Conservation (phyloP, 2,797 vertebrate species). For the Tapera naevia region DNA sequence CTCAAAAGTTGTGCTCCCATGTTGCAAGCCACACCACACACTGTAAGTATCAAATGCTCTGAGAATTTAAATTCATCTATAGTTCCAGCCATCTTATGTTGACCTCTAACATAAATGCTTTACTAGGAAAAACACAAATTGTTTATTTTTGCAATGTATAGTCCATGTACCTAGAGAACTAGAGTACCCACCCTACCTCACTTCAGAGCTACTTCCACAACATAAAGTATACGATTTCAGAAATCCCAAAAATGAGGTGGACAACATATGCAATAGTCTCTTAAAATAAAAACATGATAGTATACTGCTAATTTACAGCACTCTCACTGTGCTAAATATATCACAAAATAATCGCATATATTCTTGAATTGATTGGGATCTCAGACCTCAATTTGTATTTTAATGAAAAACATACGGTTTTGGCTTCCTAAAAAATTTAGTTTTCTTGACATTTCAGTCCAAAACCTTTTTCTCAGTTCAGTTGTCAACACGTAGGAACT, state of each 20-base stretch:
- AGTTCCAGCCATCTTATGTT: background rate
- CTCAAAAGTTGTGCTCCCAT: background rate
- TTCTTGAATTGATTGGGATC: background rate
- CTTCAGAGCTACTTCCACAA: background rate
- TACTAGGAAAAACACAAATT: background rate
- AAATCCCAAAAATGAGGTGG: background rate
- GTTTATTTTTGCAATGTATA: background rate
- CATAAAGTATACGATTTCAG: background rate
- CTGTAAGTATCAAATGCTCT: background rate
- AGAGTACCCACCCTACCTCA: background rate
- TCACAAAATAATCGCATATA: background rate
- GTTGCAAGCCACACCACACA: background rate
- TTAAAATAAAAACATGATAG: background rate
- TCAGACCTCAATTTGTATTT: background rate
- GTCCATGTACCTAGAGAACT: background rate
- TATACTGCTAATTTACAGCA: background rate
- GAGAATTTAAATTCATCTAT: background rate
- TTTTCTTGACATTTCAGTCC: background rate
- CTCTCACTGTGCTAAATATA: background rate
- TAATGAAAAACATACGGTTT: background rate
- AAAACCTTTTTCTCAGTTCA: background rate
- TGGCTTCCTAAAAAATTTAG: background rate
- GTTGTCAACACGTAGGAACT: background rate
- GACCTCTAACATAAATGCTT: constrained; percentile 17
- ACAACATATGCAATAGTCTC: background rate